A percentile compares a stretch with the other conserved stretches of the same genome.
phyloP scores from a whole-genome alignment of 1,140 invertebrate species.

The Drosophila melanica region DNA sequence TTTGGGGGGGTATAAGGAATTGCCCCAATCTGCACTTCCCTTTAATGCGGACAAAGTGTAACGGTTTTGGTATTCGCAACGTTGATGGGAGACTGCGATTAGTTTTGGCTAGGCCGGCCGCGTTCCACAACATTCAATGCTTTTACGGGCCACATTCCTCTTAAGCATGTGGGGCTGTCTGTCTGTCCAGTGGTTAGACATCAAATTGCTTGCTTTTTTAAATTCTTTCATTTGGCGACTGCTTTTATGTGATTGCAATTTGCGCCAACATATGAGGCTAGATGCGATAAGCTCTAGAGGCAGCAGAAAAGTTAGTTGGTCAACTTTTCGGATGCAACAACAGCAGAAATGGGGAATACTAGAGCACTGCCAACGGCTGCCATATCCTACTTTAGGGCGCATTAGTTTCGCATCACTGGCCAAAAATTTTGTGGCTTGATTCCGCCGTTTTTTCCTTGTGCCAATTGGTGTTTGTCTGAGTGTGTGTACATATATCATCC shows the following conservation, averaged over 20 bases:
- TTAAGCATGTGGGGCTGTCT: neutral
- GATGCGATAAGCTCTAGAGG: constrained; percentile 17
- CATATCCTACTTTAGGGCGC: constrained; percentile 48
- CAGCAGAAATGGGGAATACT: constrained; percentile 15
- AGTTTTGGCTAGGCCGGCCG: constrained; percentile 47
- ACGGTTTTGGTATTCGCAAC: constrained; percentile 8
- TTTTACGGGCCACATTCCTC: constrained; percentile 44
- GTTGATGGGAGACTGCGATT: constrained; percentile 58
- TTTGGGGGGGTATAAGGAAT: constrained; percentile 6
- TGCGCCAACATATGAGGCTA: constrained; percentile 41
- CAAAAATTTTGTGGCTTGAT: constrained; percentile 63
- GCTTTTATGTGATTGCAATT: constrained; percentile 80
- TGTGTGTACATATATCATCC: constrained; percentile 11
- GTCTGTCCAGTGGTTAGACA: constrained; percentile 12
- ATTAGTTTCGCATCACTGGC: constrained; percentile 70
- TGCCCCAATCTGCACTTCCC: neutral
- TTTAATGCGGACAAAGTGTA: no score
- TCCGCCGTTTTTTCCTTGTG: constrained; percentile 52
- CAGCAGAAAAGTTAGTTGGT: constrained; percentile 50
- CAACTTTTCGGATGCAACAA: constrained; percentile 49
- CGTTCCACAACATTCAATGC: constrained; percentile 27
- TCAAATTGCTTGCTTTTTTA: constrained; percentile 49
- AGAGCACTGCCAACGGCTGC: constrained; percentile 24
- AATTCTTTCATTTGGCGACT: constrained; percentile 37
- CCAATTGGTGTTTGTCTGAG: constrained; percentile 65